phyloP scores from a whole-genome alignment of 2,797 vertebrate species.

The Aulostomus chinensis region DNA sequence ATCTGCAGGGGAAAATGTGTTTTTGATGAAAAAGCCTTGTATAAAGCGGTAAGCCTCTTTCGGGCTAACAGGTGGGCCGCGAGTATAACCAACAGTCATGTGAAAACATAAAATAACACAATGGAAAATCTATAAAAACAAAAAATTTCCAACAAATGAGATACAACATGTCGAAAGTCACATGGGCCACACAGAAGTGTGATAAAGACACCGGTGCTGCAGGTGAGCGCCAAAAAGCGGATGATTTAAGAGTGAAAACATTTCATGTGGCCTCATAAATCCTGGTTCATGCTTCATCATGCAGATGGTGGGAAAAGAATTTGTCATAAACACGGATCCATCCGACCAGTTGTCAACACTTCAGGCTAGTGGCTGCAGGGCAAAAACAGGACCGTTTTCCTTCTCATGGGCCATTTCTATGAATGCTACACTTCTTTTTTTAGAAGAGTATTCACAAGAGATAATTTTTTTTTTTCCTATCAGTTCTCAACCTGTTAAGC shows the following conservation, averaged over 20 bases:
- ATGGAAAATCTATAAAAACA: too few species aligned
- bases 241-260: constrained; percentile 51
- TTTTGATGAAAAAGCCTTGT: constrained; percentile 21
- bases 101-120: constrained; percentile 12
- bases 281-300: constrained; percentile 49
- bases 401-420: constrained; percentile 39
- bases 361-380: constrained; percentile 22
- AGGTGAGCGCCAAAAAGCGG: constrained; percentile 17
- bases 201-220: constrained; percentile 3
- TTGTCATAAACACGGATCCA: constrained; percentile 45
- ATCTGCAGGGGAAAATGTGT: constrained; percentile 7
- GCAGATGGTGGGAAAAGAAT: constrained; percentile 54
- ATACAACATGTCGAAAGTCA: constrained; percentile 16
- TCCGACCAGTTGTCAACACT: constrained; percentile 50
- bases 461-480: too few species aligned
- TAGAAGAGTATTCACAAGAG: constrained; percentile 25
- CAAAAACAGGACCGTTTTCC: constrained; percentile 20
- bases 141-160: too few species aligned
- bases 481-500: too few species aligned
- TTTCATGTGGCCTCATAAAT: constrained; percentile 59
- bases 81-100: not conserved
- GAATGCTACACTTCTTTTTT: constrained; percentile 33
- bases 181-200: too few species aligned
- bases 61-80: constrained; percentile 20
- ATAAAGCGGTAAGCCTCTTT: constrained; percentile 15